A percentile compares a stretch with the other conserved stretches of the same genome.
These are phyloP conservation scores for Morone chrysops DNA, from an alignment of 2,113 vertebrate genomes.

Conservation along the genomic window DNA sequence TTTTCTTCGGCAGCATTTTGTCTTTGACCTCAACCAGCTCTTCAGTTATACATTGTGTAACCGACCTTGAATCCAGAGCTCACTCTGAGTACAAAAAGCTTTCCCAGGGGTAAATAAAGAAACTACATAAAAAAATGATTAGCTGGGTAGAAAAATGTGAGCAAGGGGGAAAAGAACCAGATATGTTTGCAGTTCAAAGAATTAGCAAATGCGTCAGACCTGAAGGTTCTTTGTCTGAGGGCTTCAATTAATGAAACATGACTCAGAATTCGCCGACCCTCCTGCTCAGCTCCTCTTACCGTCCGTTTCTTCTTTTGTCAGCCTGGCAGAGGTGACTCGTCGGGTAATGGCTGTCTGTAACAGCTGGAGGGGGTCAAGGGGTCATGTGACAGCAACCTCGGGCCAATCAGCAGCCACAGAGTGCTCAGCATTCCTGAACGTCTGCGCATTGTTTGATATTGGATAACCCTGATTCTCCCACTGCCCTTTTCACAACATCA, in stretches of 20 bases:
- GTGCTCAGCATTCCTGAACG: constrained; percentile 38
- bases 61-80: constrained; percentile 20
- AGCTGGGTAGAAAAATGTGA: neutral
- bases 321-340: constrained; percentile 38
- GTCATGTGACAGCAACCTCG: constrained; percentile 46
- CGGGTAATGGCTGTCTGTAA: constrained; percentile 58
- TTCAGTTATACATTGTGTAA: neutral
- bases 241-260: constrained; percentile 8
- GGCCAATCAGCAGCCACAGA: constrained; percentile 33
- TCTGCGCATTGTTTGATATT: constrained; percentile 55
- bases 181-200: neutral
- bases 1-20: constrained; percentile 6
- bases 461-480: constrained; percentile 38
- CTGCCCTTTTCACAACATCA: constrained; percentile 17
- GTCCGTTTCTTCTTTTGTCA: constrained; percentile 27
- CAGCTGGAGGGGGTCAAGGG: constrained; percentile 62
- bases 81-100: neutral
- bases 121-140: neutral
- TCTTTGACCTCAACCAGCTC: neutral
- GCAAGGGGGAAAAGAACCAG: neutral
- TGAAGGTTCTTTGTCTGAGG: neutral
- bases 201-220: neutral
- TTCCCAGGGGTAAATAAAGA: constrained; percentile 15
- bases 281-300: constrained; percentile 26
- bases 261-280: constrained; percentile 22